Percentiles rank a stretch among this genome's conserved stretches.
Conservation (phyloP, 2,113 vertebrate genomes). For the Pollimyrus isidori region DNA sequence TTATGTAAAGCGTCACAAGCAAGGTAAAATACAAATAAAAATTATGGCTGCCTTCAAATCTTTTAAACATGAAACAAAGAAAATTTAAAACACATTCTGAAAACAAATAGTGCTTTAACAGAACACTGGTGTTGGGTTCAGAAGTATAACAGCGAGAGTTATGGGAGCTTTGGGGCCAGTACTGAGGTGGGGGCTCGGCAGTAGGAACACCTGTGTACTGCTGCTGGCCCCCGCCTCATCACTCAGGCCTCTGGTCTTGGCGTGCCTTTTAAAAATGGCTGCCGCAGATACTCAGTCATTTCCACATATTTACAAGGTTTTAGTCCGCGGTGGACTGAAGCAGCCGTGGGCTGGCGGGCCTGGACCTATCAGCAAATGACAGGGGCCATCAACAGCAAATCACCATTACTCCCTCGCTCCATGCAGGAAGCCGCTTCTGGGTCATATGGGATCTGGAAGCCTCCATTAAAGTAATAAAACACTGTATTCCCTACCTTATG, state of each 20-base stretch:
- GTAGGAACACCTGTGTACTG: neutral
- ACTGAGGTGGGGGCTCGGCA: neutral
- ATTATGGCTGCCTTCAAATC: neutral
- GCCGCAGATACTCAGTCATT: neutral
- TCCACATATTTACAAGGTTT: neutral
- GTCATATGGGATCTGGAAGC: neutral
- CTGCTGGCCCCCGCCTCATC: neutral
- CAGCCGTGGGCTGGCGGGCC: neutral
- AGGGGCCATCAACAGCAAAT: neutral
- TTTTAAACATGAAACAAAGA: neutral
- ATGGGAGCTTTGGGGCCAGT: neutral
- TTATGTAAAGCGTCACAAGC: neutral
- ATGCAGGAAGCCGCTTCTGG: neutral
- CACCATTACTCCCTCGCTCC: neutral
- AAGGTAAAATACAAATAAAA: neutral
- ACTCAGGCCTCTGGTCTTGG: neutral
- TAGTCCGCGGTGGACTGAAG: neutral
- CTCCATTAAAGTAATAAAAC: neutral
- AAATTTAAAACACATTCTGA: neutral
- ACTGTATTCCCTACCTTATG: neutral
- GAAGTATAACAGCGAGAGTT: neutral
- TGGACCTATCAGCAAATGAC: neutral
- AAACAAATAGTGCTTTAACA: neutral
- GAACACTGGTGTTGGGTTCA: neutral
- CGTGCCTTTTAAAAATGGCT: neutral